Conservation (phyloP, 1,140 invertebrate genomes). For the Bombus confusus region DNA sequence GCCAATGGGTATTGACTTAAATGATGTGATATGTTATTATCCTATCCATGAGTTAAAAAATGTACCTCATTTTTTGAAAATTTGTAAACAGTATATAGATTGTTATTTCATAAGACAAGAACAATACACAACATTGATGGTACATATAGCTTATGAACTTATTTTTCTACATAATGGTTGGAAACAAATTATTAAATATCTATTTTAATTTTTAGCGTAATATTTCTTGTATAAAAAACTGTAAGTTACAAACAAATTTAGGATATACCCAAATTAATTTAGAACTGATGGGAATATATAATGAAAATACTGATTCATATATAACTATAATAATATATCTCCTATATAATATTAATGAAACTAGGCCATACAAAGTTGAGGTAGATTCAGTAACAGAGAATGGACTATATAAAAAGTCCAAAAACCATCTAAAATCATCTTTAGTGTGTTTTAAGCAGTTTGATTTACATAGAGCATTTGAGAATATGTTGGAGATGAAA, state of each 20-base stretch:
- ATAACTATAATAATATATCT: conserved; percentile 54
- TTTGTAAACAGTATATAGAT: conserved; percentile 59
- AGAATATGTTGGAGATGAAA: conserved; percentile 21
- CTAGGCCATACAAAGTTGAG: conserved; percentile 50
- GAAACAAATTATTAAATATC: background rate
- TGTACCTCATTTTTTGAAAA: conserved; percentile 55
- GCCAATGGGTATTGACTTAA: conserved; percentile 63
- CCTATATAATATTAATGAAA: conserved; percentile 50
- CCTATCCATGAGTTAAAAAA: conserved; percentile 44
- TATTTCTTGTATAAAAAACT: conserved; percentile 27
- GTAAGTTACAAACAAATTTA: conserved; percentile 43
- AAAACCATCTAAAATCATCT: conserved; percentile 25
- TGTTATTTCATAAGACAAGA: conserved; percentile 56
- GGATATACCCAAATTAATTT: conserved; percentile 52
- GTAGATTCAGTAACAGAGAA: conserved; percentile 35
- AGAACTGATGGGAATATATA: conserved; percentile 48
- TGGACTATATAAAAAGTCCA: background rate
- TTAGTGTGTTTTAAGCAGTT: conserved; percentile 49
- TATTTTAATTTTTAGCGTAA: conserved; percentile 45
- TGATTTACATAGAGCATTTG: conserved; percentile 54
- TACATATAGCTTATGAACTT: conserved; percentile 22
- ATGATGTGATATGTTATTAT: conserved; percentile 39
- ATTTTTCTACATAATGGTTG: background rate
- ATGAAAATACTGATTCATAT: conserved; percentile 28
- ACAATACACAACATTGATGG: conserved; percentile 60